These are phyloP conservation scores for Aphelinus certus DNA, from an alignment of 1,140 invertebrate species.

Conservation along the genomic window DNA sequence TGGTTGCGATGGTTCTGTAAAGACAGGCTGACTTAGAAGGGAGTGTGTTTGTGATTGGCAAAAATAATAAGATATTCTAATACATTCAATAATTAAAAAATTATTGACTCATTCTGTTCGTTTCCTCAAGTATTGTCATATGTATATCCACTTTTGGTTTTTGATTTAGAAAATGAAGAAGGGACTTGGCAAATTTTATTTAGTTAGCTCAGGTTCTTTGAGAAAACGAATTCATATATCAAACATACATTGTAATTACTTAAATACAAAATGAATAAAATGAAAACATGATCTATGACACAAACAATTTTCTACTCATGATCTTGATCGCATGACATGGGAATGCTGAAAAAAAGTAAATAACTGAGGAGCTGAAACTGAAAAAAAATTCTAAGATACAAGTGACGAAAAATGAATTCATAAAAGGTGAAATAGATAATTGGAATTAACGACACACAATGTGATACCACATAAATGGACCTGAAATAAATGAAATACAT, in stretches of 20 bases:
- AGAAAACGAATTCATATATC: too few species aligned
- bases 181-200: too few species aligned
- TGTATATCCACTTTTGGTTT: too few species aligned
- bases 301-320: too few species aligned
- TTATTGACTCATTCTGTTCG: too few species aligned
- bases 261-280: not conserved
- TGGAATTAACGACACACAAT: not conserved
- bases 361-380: conserved; percentile 22
- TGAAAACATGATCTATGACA: conserved; percentile 9
- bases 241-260: too few species aligned
- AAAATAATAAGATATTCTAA: too few species aligned
- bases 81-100: too few species aligned
- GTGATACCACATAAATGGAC: not conserved
- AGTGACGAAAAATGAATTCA: conserved; percentile 2
- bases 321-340: conserved; percentile 12
- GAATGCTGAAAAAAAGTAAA: conserved; percentile 9
- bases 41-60: too few species aligned
- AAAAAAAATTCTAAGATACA: conserved; percentile 6
- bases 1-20: conserved; percentile 19
- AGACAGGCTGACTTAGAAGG: not conserved
- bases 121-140: too few species aligned
- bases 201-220: too few species aligned
- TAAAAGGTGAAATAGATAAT: not conserved
- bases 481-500: not conserved
- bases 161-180: too few species aligned